Evolutionary conservation across 2,113 vertebrate genomes (phyloP).

Genomic region (Panurus biarmicus): DNA sequence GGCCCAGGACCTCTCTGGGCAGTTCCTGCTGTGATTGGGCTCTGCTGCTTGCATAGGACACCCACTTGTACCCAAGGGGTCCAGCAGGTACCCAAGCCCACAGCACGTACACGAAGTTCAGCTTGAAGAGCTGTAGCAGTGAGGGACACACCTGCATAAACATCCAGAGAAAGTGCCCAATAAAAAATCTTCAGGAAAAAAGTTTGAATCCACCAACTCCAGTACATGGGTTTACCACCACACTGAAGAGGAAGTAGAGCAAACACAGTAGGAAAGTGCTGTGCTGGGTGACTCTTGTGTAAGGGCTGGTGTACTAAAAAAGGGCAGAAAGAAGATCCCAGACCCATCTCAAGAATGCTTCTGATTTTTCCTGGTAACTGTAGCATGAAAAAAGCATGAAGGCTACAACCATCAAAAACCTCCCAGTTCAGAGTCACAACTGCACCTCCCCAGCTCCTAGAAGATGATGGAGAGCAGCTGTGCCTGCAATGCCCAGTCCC

Average conservation of each 20-base stretch:
- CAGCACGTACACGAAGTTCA: accelerated
- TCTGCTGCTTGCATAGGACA: neutral
- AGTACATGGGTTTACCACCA: neutral
- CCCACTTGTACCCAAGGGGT: neutral
- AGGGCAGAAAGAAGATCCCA: neutral
- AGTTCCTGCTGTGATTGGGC: neutral
- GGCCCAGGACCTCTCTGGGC: neutral
- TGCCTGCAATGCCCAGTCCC: neutral
- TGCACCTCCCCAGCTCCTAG: neutral
- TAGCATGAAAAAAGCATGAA: neutral
- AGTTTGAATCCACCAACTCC: neutral
- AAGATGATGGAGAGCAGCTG: neutral
- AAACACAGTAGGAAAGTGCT: neutral
- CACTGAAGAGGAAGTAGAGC: neutral
- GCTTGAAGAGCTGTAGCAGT: neutral
- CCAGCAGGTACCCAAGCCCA: neutral
- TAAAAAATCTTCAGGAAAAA: neutral
- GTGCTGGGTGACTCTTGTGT: neutral
- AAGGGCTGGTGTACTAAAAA: neutral
- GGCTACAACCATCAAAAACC: neutral
- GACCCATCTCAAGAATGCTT: neutral
- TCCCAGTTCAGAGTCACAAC: neutral
- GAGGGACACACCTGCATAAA: neutral
- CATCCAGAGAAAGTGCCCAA: neutral
- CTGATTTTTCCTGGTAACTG: neutral